These are phyloP conservation scores for Malurus cyaneus DNA, from an alignment of 2,113 vertebrate genomes.

Conservation along the genomic window DNA sequence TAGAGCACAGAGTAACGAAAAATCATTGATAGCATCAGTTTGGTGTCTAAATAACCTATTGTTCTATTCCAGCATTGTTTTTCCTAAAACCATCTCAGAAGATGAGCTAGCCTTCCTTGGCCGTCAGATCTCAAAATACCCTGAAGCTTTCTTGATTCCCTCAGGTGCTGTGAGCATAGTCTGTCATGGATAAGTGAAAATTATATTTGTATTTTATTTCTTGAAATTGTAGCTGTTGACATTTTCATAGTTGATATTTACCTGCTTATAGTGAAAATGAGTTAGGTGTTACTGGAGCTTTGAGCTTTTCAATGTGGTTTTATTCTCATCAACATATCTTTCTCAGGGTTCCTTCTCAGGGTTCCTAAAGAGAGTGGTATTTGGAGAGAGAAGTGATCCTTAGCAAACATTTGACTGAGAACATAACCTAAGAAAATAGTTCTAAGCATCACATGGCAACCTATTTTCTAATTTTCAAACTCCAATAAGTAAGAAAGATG, in stretches of 20 bases:
- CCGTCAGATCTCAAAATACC: neutral
- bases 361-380: neutral
- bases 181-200: neutral
- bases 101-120: neutral
- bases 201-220: neutral
- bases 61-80: neutral
- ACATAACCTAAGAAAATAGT: neutral
- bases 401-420: neutral
- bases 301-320: neutral
- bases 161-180: neutral
- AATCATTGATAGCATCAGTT: conserved; percentile 63
- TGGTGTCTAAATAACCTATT: conserved; percentile 58
- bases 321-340: neutral
- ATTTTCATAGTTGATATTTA: neutral
- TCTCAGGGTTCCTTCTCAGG: neutral
- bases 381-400: neutral
- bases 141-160: neutral
- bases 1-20: conserved; percentile 52
- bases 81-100: neutral
- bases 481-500: neutral
- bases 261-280: neutral
- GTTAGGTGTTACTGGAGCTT: neutral
- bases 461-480: neutral
- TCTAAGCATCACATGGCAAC: neutral
- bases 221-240: neutral